Evolutionary conservation across 2,888 invertebrate genomes (phyloP).

Genomic region (Tipula unca): DNA sequence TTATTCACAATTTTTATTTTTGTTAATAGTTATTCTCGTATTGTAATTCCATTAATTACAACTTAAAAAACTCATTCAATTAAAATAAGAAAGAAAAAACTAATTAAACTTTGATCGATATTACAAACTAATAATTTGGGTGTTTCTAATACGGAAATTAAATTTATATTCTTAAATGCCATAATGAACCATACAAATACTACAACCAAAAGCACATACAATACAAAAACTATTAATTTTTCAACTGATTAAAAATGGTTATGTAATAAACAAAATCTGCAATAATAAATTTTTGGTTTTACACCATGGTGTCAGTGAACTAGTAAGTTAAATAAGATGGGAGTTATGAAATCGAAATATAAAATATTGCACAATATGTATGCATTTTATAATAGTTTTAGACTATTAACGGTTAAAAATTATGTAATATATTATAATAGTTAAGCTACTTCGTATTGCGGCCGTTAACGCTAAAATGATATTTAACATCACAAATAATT

Average conservation of each 20-base stretch:
- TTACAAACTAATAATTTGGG: not conserved
- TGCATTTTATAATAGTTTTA: not conserved
- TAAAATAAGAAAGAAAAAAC: not conserved
- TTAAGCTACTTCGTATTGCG: too few species aligned
- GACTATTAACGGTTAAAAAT: too few species aligned
- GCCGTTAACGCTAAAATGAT: too few species aligned
- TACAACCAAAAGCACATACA: not conserved
- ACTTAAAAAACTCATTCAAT: not conserved
- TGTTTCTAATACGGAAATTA: not conserved
- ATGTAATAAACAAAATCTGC: not conserved
- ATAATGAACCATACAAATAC: not conserved
- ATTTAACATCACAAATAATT: too few species aligned
- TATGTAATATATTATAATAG: too few species aligned
- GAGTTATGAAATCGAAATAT: not conserved
- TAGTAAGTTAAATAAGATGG: not conserved
- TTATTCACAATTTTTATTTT: too few species aligned
- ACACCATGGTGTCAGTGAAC: not conserved
- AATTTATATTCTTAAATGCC: not conserved
- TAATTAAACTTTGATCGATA: not conserved
- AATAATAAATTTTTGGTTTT: not conserved
- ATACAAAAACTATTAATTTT: not conserved
- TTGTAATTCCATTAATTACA: not conserved
- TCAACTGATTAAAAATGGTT: not conserved
- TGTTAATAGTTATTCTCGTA: too few species aligned
- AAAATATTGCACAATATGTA: not conserved